phyloP scores from a whole-genome alignment of 2,888 invertebrate genomes.

The Ophraella communa region DNA sequence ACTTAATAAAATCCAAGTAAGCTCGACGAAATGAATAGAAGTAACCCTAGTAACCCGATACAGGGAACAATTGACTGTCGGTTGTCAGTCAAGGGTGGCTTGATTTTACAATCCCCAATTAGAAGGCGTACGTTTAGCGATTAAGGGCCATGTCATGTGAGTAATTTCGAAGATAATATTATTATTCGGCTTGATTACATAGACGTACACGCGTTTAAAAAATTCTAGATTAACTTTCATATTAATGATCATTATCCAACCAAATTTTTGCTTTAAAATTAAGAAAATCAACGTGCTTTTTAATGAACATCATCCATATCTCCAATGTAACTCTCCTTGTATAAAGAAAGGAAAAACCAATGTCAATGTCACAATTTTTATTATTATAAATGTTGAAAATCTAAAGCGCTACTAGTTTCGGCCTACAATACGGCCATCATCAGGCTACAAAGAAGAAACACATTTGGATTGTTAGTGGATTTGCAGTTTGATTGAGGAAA shows the following conservation, averaged over 20 bases:
- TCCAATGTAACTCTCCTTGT: no score
- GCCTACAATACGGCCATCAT: no score
- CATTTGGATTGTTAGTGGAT: no score
- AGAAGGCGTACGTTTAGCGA: slow-evolving; percentile 49
- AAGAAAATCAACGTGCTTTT: no score
- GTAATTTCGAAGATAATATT: slow-evolving; percentile 43
- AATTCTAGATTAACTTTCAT: neutral
- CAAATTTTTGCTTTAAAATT: no score
- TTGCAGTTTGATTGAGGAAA: no score
- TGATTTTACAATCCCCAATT: slow-evolving; percentile 59
- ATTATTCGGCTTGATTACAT: slow-evolving; percentile 32
- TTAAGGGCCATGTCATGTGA: slow-evolving; percentile 46
- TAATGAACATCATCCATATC: no score
- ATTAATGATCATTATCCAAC: neutral
- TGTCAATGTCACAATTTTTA: no score
- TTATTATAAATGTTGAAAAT: no score
- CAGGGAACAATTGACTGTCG: slow-evolving; percentile 49
- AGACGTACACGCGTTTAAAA: neutral
- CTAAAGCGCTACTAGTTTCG: no score
- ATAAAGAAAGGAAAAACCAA: no score
- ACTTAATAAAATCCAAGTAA: slow-evolving; percentile 48
- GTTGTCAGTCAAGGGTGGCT: slow-evolving; percentile 53
- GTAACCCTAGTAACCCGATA: slow-evolving; percentile 51
- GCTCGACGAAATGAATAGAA: slow-evolving; percentile 45
- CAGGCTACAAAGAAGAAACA: no score